A percentile compares a stretch with the other conserved stretches of the same genome.
Conservation (phyloP, 2,888 invertebrate genomes). For the Trichogramma evanescens region DNA sequence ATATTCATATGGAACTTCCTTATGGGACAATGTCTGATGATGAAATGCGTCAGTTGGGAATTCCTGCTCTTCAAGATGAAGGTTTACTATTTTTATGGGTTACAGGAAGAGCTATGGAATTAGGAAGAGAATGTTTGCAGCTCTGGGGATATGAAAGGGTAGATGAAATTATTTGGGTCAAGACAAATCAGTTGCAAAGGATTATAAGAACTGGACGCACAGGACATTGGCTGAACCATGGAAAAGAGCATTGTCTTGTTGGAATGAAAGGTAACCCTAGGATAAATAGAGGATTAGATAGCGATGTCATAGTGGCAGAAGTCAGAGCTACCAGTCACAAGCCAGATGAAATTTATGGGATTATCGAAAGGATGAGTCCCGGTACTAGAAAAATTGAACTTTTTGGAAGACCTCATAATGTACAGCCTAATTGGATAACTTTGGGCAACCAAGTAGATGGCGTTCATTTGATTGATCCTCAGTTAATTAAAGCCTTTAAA, state of each 20-base stretch:
- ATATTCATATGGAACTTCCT: slow-evolving; percentile 98
- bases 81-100: slow-evolving; percentile 97
- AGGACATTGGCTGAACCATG: slow-evolving; percentile 98
- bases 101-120: slow-evolving; percentile 92
- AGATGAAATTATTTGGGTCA: slow-evolving; percentile 98
- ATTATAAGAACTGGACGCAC: slow-evolving; percentile 95
- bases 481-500: slow-evolving; percentile 80
- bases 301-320: slow-evolving; percentile 97
- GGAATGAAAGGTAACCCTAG: slow-evolving; percentile 94
- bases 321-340: slow-evolving; percentile 97
- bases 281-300: slow-evolving; percentile 87
- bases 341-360: slow-evolving; percentile 97
- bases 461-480: slow-evolving; percentile 85
- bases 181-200: slow-evolving; percentile 94
- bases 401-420: slow-evolving; percentile 94
- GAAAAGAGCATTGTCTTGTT: slow-evolving; percentile 93
- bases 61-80: slow-evolving; percentile 90
- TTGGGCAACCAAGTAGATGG: slow-evolving; percentile 96
- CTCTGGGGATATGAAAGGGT: slow-evolving; percentile 95
- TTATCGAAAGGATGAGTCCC: slow-evolving; percentile 92
- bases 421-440: slow-evolving; percentile 98
- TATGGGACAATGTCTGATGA: slow-evolving; percentile 99
- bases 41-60: slow-evolving; percentile 92
- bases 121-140: slow-evolving; percentile 90
- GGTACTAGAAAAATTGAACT: slow-evolving; percentile 95